Evolutionary conservation across 2,888 invertebrate species (phyloP).

Genomic region (Xylocampa areola): DNA sequence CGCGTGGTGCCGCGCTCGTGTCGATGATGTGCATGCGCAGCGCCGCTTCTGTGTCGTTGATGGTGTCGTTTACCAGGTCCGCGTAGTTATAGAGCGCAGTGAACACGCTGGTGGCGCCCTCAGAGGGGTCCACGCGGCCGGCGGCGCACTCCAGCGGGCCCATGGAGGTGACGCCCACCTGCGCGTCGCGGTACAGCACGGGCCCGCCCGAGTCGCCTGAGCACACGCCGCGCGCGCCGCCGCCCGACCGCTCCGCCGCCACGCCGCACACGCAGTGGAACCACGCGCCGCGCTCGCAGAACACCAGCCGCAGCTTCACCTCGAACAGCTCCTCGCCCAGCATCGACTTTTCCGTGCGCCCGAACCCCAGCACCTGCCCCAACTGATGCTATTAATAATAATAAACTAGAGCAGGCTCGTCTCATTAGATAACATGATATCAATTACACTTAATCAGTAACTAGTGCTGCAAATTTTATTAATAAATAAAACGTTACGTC

Average conservation of each 20-base stretch:
- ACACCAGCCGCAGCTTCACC: conserved; percentile 69
- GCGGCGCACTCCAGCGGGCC: conserved; percentile 74
- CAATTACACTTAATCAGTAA: too few relatives aligned
- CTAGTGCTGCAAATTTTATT: too few relatives aligned
- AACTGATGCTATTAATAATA: too few relatives aligned
- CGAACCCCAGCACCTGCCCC: conserved; percentile 80
- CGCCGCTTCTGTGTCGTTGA: conserved; percentile 66
- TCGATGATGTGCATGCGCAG: conserved; percentile 63
- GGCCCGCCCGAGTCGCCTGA: conserved; percentile 84
- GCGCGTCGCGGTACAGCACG: conserved; percentile 44
- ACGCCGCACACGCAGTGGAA: conserved; percentile 73
- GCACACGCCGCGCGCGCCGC: conserved; percentile 74
- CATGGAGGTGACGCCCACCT: conserved; percentile 80
- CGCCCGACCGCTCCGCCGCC: conserved; percentile 47
- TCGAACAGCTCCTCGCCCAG: conserved; percentile 74
- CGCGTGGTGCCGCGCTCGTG: not conserved
- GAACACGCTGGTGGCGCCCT: conserved; percentile 77
- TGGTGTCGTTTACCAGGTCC: conserved; percentile 74
- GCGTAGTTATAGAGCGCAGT: conserved; percentile 75
- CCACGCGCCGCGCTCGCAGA: conserved; percentile 74
- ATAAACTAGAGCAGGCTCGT: too few relatives aligned
- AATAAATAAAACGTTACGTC: too few relatives aligned
- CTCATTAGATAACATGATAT: too few relatives aligned
- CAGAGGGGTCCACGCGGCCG: conserved; percentile 35
- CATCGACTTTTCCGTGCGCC: conserved; percentile 71